Conservation (phyloP, 2,888 invertebrate genomes). For the Latrodectus hesperus region DNA sequence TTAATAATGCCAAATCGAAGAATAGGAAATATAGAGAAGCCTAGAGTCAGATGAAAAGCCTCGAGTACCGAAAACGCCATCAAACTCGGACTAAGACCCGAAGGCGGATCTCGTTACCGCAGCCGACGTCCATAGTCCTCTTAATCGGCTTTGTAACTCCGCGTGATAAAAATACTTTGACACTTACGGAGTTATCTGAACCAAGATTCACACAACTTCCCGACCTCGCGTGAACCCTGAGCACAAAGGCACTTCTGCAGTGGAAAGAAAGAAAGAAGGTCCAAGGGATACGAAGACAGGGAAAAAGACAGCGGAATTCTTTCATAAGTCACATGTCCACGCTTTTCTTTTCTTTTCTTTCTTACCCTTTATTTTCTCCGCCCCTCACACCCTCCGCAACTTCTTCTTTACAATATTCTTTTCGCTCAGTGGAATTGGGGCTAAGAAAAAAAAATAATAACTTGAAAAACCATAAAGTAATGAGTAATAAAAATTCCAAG, state of each 20-base stretch:
- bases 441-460: no score
- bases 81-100: not conserved
- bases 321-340: constrained; percentile 30
- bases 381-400: not conserved
- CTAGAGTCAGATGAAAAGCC: no score
- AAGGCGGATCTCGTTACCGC: not conserved
- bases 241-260: constrained; percentile 24
- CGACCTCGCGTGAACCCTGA: constrained; percentile 31
- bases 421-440: not conserved
- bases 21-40: no score
- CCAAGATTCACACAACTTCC: constrained; percentile 15
- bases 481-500: constrained; percentile 1
- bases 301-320: not conserved
- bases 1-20: no score
- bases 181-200: constrained; percentile 15
- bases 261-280: not conserved
- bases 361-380: not conserved
- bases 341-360: constrained; percentile 15
- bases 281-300: constrained; percentile 1
- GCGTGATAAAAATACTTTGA: not conserved
- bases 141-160: constrained; percentile 9
- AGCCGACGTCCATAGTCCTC: not conserved
- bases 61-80: no score
- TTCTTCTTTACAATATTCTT: not conserved
- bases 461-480: not conserved